These are phyloP conservation scores for Sarcophaga caerulescens DNA, from an alignment of 2,888 invertebrate species.

Conservation along the genomic window DNA sequence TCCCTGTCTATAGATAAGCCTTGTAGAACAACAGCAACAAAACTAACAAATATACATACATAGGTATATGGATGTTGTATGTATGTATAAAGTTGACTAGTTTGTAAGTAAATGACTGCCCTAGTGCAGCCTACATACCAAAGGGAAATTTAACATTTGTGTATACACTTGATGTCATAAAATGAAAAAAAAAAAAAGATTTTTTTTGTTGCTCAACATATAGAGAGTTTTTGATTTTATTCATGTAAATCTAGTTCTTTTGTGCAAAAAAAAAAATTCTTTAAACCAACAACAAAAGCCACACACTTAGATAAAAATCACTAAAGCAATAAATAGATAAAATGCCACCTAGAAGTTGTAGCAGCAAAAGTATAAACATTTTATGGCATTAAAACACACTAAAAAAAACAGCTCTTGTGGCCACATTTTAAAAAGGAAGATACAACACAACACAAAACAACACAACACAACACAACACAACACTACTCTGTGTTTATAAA, in stretches of 20 bases:
- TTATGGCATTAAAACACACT: conserved; percentile 66
- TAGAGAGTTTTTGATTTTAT: conserved; percentile 15
- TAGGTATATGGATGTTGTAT: neutral
- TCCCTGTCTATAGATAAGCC: conserved; percentile 65
- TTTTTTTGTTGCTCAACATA: conserved; percentile 19
- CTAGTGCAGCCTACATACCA: conserved; percentile 43
- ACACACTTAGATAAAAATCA: conserved; percentile 78
- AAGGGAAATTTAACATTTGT: conserved; percentile 65
- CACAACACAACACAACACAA: neutral
- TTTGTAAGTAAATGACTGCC: conserved; percentile 14
- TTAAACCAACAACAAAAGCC: conserved; percentile 62
- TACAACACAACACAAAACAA: conserved; percentile 1
- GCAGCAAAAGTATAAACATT: conserved; percentile 45
- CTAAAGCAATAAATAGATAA: conserved; percentile 80
- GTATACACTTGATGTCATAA: conserved; percentile 71
- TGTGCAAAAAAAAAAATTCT: conserved; percentile 63
- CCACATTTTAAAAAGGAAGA: conserved; percentile 44
- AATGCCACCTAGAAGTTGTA: conserved; percentile 72
- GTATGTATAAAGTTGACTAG: neutral
- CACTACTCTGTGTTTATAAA: neutral
- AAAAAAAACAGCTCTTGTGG: conserved; percentile 29
- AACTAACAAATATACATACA: neutral
- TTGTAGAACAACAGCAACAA: neutral
- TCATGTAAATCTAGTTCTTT: conserved; percentile 59
- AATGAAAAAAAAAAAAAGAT: conserved; percentile 61